These are phyloP conservation scores for Dinocampus coccinellae DNA, from an alignment of 2,888 invertebrate genomes.

Conservation along the genomic window DNA sequence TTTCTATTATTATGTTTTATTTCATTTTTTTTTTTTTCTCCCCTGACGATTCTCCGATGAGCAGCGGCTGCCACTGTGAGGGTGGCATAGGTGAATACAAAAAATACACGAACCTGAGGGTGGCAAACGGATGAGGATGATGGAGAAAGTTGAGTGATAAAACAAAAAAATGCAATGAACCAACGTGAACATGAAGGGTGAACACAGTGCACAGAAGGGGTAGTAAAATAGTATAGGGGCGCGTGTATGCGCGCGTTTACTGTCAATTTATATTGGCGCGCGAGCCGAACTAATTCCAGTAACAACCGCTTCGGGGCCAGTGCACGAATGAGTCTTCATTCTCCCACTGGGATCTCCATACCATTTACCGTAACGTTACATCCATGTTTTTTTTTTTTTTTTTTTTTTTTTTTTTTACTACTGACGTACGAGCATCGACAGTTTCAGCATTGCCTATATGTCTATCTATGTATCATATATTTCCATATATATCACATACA, in stretches of 20 bases:
- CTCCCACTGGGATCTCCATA: constrained; percentile 38
- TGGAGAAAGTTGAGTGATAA: constrained; percentile 19
- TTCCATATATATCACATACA: too few species aligned
- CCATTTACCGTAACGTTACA: constrained; percentile 45
- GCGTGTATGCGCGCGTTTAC: constrained; percentile 55
- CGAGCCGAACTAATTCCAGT: constrained; percentile 67
- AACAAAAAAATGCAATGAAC: constrained; percentile 25
- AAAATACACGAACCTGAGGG: constrained; percentile 12
- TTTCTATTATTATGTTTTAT: constrained; percentile 13
- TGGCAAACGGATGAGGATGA: constrained; percentile 25
- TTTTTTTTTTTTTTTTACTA: constrained; percentile 37
- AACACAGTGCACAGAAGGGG: constrained; percentile 10
- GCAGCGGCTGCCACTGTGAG: not conserved
- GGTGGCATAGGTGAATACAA: not conserved
- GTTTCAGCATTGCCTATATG: not conserved
- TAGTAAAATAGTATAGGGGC: constrained; percentile 26
- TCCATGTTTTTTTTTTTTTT: constrained; percentile 40
- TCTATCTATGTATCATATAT: too few species aligned
- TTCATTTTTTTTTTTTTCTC: not conserved
- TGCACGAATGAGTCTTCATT: constrained; percentile 56
- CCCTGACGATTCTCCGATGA: constrained; percentile 17
- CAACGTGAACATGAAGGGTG: constrained; percentile 15
- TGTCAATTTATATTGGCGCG: constrained; percentile 66
- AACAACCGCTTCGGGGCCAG: constrained; percentile 65
- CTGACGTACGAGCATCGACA: not conserved